These are phyloP conservation scores for Caenorhabditis doughertyi DNA, from an alignment of 2,888 invertebrate species.

Conservation along the genomic window DNA sequence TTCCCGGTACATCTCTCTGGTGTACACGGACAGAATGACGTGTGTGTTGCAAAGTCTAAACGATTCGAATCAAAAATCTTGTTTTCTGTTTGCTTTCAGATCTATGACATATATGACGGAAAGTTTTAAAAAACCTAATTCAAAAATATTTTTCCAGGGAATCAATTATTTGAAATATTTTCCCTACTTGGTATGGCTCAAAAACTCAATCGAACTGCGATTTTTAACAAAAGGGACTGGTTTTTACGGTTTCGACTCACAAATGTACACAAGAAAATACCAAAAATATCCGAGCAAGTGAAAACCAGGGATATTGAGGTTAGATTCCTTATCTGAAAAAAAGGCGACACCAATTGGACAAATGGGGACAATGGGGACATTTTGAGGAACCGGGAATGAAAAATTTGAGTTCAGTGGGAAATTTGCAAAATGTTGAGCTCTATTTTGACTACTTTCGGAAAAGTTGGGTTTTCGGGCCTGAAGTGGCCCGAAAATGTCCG, in stretches of 20 bases:
- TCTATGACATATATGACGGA: neutral
- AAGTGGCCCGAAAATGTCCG: neutral
- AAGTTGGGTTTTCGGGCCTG: too few relatives aligned
- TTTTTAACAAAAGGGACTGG: constrained; percentile 44
- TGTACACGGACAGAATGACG: too few relatives aligned
- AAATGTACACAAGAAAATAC: constrained; percentile 14
- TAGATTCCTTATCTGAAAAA: neutral
- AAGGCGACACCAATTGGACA: too few relatives aligned
- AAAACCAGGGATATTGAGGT: constrained; percentile 9
- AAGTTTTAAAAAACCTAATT: neutral
- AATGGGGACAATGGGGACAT: too few relatives aligned
- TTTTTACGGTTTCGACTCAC: constrained; percentile 1
- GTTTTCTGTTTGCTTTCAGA: too few relatives aligned
- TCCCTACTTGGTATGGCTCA: constrained; percentile 50
- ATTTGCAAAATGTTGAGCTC: too few relatives aligned
- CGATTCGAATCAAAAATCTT: too few relatives aligned
- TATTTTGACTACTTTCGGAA: too few relatives aligned
- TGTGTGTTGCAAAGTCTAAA: too few relatives aligned
- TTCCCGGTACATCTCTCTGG: too few relatives aligned
- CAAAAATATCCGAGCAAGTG: constrained; percentile 17
- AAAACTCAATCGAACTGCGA: constrained; percentile 47
- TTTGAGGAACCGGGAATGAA: too few relatives aligned
- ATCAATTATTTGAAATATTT: constrained; percentile 58
- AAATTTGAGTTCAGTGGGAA: too few relatives aligned
- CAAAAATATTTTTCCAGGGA: constrained; percentile 28